These are phyloP conservation scores for Hoplodrina blanda DNA, from an alignment of 2,888 invertebrate genomes.

Conservation along the genomic window DNA sequence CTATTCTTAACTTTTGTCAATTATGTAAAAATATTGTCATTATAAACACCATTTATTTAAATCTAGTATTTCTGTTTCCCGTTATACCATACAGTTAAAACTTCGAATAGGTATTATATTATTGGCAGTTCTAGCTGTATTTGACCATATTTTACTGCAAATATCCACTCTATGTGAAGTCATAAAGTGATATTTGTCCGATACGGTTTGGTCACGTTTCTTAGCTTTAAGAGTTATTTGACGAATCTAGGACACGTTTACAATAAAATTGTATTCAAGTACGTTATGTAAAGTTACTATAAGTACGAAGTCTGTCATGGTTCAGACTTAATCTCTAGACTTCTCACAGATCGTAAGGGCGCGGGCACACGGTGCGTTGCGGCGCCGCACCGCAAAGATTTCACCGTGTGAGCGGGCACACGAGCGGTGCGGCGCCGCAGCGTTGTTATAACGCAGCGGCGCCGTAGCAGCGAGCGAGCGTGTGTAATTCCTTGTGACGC, in stretches of 20 bases:
- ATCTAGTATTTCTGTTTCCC: neutral
- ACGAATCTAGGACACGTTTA: neutral
- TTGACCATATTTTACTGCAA: neutral
- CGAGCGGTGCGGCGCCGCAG: too few relatives aligned
- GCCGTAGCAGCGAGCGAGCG: too few relatives aligned
- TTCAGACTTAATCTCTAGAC: neutral
- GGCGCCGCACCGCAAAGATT: too few relatives aligned
- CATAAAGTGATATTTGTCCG: slow-evolving; percentile 15
- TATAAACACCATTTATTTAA: too few relatives aligned
- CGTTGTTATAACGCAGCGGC: too few relatives aligned
- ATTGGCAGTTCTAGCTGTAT: neutral
- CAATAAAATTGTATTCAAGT: slow-evolving; percentile 3
- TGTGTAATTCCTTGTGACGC: too few relatives aligned
- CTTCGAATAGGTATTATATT: neutral
- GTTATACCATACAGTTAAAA: neutral
- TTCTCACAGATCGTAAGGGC: neutral
- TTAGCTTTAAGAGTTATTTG: neutral
- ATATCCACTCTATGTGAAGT: neutral
- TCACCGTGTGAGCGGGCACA: too few relatives aligned
- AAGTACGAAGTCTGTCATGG: neutral
- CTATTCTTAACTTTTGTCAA: too few relatives aligned
- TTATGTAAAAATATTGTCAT: too few relatives aligned
- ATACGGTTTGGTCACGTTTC: neutral
- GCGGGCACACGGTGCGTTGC: too few relatives aligned
- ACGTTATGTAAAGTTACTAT: neutral